Percentiles rank a stretch among this genome's conserved stretches.
These are phyloP conservation scores for Lepetodrilus schrolli DNA, from an alignment of 2,888 invertebrate species.

Conservation along the genomic window DNA sequence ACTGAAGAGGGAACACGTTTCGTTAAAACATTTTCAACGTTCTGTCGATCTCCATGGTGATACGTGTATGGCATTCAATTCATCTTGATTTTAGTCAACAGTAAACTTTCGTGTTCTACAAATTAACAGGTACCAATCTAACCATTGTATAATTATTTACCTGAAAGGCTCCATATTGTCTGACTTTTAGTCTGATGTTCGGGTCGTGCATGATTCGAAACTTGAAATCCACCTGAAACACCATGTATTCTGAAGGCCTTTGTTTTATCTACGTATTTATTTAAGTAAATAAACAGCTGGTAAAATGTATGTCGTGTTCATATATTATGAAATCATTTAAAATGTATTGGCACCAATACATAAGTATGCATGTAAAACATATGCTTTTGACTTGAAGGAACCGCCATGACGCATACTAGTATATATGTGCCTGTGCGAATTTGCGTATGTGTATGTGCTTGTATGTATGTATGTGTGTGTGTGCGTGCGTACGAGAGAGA, in stretches of 20 bases:
- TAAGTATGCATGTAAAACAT: neutral
- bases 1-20: constrained; percentile 34
- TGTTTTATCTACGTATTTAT: too few relatives aligned
- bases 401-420: too few relatives aligned
- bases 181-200: constrained; percentile 56
- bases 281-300: too few relatives aligned
- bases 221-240: constrained; percentile 61
- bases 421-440: too few relatives aligned
- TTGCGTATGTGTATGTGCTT: too few relatives aligned
- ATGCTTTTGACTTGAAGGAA: too few relatives aligned
- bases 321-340: too few relatives aligned
- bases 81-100: constrained; percentile 11
- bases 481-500: too few relatives aligned
- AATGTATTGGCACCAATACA: neutral
- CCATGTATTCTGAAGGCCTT: too few relatives aligned
- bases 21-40: constrained; percentile 12
- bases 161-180: constrained; percentile 59
- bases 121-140: neutral
- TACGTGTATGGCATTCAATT: neutral
- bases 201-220: constrained; percentile 59
- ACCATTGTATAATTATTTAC: constrained; percentile 38
- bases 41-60: neutral
- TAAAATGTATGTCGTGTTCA: too few relatives aligned
- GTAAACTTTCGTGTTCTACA: neutral
- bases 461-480: too few relatives aligned